A percentile compares a stretch with the other conserved stretches of the same genome.
Evolutionary conservation across 2,113 vertebrate genomes (phyloP).

Genomic region (Cepphus grylle): DNA sequence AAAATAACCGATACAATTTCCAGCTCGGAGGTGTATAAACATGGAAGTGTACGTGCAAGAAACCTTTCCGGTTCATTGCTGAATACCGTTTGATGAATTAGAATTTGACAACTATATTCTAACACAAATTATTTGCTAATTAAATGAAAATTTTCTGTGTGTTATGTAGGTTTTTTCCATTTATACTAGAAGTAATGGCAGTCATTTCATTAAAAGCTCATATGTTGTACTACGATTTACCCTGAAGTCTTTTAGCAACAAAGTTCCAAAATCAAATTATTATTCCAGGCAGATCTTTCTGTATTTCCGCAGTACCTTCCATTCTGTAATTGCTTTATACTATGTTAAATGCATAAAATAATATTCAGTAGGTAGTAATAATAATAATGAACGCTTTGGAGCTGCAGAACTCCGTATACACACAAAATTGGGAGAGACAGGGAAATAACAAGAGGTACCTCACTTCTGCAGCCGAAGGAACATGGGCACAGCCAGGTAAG

Average conservation of each 20-base stretch:
- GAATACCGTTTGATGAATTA: not conserved
- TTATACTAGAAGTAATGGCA: not conserved
- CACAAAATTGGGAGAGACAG: not conserved
- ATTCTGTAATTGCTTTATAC: constrained; percentile 45
- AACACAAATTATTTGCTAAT: constrained; percentile 41
- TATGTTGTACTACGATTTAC: constrained; percentile 2
- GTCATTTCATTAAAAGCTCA: constrained; percentile 47
- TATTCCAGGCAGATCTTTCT: constrained; percentile 32
- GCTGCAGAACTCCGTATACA: not conserved
- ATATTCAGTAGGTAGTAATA: not conserved
- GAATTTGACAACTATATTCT: not conserved
- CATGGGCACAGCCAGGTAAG: rapidly evolving
- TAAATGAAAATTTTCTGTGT: not conserved
- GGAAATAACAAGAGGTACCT: not conserved
- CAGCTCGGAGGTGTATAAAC: not conserved
- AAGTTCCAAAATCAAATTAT: constrained; percentile 52
- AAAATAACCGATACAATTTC: rapidly evolving
- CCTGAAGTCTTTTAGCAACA: constrained; percentile 52
- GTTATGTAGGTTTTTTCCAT: not conserved
- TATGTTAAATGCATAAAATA: constrained; percentile 34
- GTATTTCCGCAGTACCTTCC: constrained; percentile 12
- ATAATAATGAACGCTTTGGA: not conserved
- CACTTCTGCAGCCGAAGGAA: not conserved
- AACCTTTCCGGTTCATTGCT: not conserved
- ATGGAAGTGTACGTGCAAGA: not conserved